A percentile compares a stretch with the other conserved stretches of the same genome.
These are phyloP conservation scores for Progne subis DNA, from an alignment of 2,113 vertebrate genomes.

Conservation along the genomic window DNA sequence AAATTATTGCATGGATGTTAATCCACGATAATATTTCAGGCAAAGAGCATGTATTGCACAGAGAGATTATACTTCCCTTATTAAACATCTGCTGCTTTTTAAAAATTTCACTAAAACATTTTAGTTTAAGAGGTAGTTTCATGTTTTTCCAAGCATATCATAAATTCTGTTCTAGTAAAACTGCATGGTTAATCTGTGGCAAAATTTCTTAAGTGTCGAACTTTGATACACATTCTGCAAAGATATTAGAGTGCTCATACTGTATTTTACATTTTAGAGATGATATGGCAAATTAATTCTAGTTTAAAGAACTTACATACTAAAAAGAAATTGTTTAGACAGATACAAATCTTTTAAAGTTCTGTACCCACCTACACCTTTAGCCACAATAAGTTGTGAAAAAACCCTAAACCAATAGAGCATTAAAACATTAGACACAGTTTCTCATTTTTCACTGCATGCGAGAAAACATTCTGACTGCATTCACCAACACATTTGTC, in stretches of 20 bases:
- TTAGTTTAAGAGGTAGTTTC: background rate
- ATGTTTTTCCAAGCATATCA: background rate
- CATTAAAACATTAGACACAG: background rate
- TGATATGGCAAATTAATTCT: background rate
- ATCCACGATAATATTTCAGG: background rate
- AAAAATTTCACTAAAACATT: background rate
- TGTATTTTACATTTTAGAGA: background rate
- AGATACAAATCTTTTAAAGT: background rate
- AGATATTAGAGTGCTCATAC: background rate
- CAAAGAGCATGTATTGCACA: background rate
- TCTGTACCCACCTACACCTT: background rate
- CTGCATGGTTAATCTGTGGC: background rate
- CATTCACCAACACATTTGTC: constrained; percentile 10
- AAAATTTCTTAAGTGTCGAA: background rate
- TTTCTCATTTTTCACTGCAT: background rate
- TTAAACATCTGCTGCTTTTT: background rate
- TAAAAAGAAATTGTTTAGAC: background rate
- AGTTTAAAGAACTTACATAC: background rate
- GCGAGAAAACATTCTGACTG: background rate
- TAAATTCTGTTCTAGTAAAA: background rate
- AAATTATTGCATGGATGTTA: background rate
- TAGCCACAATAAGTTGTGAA: background rate
- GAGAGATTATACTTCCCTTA: background rate
- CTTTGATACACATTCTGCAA: background rate
- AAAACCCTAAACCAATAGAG: background rate